Percentiles rank a stretch among this genome's conserved stretches.
phyloP scores from a whole-genome alignment of 2,797 vertebrate species.

The Parotocinclus haroldoi region DNA sequence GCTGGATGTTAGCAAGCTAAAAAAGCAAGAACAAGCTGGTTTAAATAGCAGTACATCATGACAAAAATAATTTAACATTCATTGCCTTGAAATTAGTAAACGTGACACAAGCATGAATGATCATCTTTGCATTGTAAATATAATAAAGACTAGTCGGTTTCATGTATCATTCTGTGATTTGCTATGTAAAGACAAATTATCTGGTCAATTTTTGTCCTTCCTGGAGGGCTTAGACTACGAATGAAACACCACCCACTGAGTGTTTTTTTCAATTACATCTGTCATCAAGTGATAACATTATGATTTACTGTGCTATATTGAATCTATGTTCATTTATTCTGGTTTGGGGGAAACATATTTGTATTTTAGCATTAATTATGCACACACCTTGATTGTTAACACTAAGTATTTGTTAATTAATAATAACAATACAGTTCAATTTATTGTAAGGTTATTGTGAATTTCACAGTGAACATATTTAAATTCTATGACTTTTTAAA shows the following conservation, averaged over 20 bases:
- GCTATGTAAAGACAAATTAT: slow-evolving; percentile 37
- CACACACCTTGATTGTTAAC: too few species aligned
- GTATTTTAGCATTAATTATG: background rate
- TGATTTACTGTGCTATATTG: slow-evolving; percentile 99
- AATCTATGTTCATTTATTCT: slow-evolving; percentile 95
- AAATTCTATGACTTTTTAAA: too few species aligned
- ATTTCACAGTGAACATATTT: too few species aligned
- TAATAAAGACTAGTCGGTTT: slow-evolving; percentile 66
- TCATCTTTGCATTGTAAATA: slow-evolving; percentile 35
- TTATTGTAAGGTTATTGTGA: too few species aligned
- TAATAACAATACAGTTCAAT: too few species aligned
- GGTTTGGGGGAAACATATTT: slow-evolving; percentile 54
- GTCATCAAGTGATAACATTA: slow-evolving; percentile 92
- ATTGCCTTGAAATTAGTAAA: slow-evolving; percentile 4
- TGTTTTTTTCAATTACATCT: slow-evolving; percentile 99
- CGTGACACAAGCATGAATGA: slow-evolving; percentile 38
- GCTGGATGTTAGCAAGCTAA: slow-evolving; percentile 25
- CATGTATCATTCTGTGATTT: slow-evolving; percentile 50
- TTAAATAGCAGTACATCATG: too few species aligned
- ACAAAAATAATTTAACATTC: background rate
- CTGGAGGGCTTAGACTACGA: slow-evolving; percentile 66
- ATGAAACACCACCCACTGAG: slow-evolving; percentile 89
- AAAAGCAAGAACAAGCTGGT: background rate
- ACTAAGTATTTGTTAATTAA: too few species aligned
- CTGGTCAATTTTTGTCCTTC: slow-evolving; percentile 33